Conservation (phyloP, 2,797 vertebrate genomes). For the Oceanodroma leucorhoa region DNA sequence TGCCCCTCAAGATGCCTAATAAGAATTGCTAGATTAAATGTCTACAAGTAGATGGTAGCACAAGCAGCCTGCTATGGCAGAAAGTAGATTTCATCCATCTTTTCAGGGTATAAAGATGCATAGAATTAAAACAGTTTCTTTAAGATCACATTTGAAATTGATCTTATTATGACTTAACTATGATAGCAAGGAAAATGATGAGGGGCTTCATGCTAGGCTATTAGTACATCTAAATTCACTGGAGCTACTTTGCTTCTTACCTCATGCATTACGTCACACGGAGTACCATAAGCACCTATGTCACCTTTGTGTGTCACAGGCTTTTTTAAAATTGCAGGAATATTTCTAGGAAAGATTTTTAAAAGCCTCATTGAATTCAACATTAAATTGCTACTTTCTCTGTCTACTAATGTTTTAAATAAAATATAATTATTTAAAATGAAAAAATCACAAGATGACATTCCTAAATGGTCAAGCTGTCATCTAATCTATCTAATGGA, state of each 20-base stretch:
- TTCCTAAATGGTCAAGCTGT: background rate
- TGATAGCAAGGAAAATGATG: background rate
- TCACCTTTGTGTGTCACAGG: background rate
- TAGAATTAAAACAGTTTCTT: background rate
- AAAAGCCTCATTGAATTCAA: background rate
- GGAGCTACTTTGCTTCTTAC: background rate
- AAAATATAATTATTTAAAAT: background rate
- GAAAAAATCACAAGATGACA: background rate
- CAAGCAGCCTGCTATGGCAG: background rate
- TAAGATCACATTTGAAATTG: background rate
- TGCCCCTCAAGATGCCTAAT: background rate
- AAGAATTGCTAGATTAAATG: background rate
- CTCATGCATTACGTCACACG: background rate
- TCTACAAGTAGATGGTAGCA: background rate
- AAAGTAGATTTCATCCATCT: background rate
- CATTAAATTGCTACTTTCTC: background rate
- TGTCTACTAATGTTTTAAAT: background rate
- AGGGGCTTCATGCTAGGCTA: background rate
- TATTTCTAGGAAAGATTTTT: background rate
- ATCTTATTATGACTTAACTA: background rate
- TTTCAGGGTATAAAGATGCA: background rate
- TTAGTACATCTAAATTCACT: background rate
- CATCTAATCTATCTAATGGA: background rate
- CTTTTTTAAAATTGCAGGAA: background rate
- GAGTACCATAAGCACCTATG: background rate